These are phyloP conservation scores for Pithys albifrons DNA, from an alignment of 2,113 vertebrate genomes.

Conservation along the genomic window DNA sequence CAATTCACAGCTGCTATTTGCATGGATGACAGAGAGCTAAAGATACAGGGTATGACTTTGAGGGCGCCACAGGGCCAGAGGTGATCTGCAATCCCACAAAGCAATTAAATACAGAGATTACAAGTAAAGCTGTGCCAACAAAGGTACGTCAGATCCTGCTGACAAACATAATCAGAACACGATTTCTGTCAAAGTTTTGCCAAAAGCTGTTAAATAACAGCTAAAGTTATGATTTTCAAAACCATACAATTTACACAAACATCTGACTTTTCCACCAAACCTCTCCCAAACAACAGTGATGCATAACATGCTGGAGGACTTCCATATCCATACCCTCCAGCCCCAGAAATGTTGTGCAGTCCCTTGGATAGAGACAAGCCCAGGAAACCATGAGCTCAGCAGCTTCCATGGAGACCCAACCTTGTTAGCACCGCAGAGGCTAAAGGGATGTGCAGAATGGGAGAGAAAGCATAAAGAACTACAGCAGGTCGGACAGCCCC, in stretches of 20 bases:
- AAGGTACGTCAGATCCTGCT: background rate
- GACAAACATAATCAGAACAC: background rate
- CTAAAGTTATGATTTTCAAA: background rate
- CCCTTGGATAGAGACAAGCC: background rate
- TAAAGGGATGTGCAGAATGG: background rate
- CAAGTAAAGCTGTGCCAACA: background rate
- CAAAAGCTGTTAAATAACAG: background rate
- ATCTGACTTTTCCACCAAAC: background rate
- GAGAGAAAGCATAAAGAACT: background rate
- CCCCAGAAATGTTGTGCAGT: background rate
- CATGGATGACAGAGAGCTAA: background rate
- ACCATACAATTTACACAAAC: background rate
- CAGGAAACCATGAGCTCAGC: background rate
- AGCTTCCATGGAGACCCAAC: background rate
- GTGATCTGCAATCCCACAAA: background rate
- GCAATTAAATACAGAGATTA: background rate
- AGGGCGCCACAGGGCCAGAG: background rate
- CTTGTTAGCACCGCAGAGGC: background rate
- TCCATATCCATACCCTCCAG: background rate
- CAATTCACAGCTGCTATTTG: background rate
- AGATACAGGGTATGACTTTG: background rate
- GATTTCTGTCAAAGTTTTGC: background rate
- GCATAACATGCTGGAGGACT: rapidly evolving
- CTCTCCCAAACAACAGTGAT: rapidly evolving
- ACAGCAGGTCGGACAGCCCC: background rate